Base-by-base conservation (phyloP, 2,888 invertebrate species). In the Lochmaea crataegi region DNA sequence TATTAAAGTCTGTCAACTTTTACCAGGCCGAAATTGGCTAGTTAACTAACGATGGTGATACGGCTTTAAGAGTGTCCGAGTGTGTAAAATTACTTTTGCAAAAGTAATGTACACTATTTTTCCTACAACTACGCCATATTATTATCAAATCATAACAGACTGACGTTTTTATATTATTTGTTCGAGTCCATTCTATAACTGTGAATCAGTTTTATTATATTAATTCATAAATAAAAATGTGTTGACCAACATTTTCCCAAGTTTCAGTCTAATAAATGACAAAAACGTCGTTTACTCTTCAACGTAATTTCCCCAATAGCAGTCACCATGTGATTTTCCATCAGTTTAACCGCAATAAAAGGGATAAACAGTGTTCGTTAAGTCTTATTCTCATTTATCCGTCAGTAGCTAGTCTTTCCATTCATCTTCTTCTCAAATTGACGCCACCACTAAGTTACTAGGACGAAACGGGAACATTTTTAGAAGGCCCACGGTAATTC, bases 321-420 rank as follows among this genome's bases (percentile, higher is more conserved):
- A 32, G 58, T 60, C 60, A 48, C 32, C 68, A 41, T 16, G 45
- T 48, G 60, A 68, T 68, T 68, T 68, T 60, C 58, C 65, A 68
- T 73, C 73, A 71, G 68, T 57, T n/a, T 41, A 73, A 69, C 71
- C 74, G 74, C 74, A 75, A 74, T 76, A 76, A 76, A 76, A 75
- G 73, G 75, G 76, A 77, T 76, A 76, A 77, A 77, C 75, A 74
- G 73, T 76, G 72, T 79, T 78, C 77, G 75, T 76, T 76, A 73
- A 77, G 80, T 77, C 75, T 76, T 76, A 78, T 80, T 79, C 80
- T 80, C 81, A 81, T 81, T 80, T 80, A 80, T 78, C 75, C 81
- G 77, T 79, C 79, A 80, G 72, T 74, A 76, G 73, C 68, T 67
- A 71, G 75, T 71, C 70, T 57, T 38, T 70, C 71, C 80, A 82